phyloP scores from a whole-genome alignment of 2,113 vertebrate genomes.

The Myanophis thanlyinensis region DNA sequence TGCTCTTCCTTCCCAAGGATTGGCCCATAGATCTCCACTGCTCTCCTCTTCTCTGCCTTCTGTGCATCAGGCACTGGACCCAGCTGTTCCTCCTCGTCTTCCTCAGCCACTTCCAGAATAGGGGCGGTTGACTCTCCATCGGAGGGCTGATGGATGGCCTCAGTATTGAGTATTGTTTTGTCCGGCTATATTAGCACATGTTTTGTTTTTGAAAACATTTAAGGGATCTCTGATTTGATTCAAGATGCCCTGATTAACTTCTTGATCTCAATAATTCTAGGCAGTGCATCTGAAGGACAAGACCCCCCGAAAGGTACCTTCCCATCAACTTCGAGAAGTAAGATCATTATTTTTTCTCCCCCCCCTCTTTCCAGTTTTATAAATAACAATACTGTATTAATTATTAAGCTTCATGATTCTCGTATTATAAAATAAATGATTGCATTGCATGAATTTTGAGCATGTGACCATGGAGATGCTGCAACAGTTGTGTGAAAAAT shows the following conservation, averaged over 20 bases:
- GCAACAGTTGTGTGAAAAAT: not conserved
- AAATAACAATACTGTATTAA: not conserved
- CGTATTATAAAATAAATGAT: not conserved
- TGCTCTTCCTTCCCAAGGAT: too few relatives aligned
- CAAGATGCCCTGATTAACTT: not conserved
- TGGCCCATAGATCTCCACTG: too few relatives aligned
- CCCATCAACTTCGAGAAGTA: not conserved
- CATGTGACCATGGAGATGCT: too few relatives aligned
- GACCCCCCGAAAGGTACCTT: rapidly evolving
- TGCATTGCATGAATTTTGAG: not conserved
- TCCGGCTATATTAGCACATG: not conserved
- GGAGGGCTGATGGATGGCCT: too few relatives aligned
- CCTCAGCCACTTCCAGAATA: too few relatives aligned
- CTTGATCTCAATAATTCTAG: constrained; percentile 22
- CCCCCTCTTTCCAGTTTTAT: not conserved
- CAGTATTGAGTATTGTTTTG: not conserved
- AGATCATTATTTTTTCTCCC: not conserved
- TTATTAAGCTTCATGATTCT: not conserved
- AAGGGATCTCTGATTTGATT: not conserved
- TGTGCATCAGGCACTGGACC: too few relatives aligned
- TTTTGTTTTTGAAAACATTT: not conserved
- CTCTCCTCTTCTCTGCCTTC: too few relatives aligned
- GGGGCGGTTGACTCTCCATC: too few relatives aligned
- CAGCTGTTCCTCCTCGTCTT: too few relatives aligned
- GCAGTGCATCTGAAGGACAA: constrained; percentile 12